Base-by-base conservation (phyloP, 2,797 vertebrate species). In the Siniperca undulata region DNA sequence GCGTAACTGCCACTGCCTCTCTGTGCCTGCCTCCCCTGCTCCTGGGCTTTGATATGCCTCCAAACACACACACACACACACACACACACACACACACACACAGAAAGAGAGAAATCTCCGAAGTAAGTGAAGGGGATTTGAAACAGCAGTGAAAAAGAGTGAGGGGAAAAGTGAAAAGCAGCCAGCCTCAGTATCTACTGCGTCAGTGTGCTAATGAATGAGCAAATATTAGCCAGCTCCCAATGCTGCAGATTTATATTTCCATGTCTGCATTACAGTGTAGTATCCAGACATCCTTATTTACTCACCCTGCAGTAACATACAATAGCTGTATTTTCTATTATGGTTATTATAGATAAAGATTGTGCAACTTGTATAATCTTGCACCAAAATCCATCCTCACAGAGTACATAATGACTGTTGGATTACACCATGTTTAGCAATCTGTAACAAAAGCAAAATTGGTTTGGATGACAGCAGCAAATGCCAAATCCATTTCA, bases 31-130 rank as follows among this genome's bases (percentile, higher is more conserved):
- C 85, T 89, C 85, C 86, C 80, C 81, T 86, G 80, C 93, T 92
- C 86, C 84, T 86, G 86, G 91, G 91, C 94, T 95, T 94, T 94
- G 91, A 94, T 93, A 94, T 90, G 86, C 84, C 86, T 86, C 88
- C 89, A 89, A 82, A 90, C 78, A 84, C 77, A 78, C 76, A 83
- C 73, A 68, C 67, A 74, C 53, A 34, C 55, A 40, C 30, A 81
- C 87, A 69, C 66, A 70, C 68, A 70, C 69, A 60, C 62, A 72
- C 48, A 27, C 70, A 60, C 53, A 62, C 68, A 67, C 67, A 75
- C 53, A 81, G 48, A 87, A 79, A 85, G 71, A 86, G 77, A 88
- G 82, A 91, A 84, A 82, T 89, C 84, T 88, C 81, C 16, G 9
- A 88, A 94, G 89, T 74, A 86, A 91, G 89, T 80, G 85, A 83